phyloP scores from a whole-genome alignment of 2,888 invertebrate genomes.

The Hemithea aestivaria region DNA sequence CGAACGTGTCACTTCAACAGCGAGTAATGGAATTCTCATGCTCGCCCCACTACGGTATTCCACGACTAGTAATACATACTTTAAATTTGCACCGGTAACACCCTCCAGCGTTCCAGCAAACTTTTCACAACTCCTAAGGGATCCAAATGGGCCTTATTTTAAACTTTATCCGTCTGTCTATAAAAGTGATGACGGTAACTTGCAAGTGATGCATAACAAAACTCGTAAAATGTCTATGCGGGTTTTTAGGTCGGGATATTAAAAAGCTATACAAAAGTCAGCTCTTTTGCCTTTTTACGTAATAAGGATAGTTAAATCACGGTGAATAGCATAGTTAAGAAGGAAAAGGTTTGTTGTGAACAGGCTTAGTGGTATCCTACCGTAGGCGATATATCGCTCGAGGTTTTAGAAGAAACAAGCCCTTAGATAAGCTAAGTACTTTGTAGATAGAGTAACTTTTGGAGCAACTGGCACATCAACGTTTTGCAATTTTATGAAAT shows the following conservation, averaged over 20 bases:
- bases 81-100: conserved; percentile 73
- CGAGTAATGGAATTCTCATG: conserved; percentile 77
- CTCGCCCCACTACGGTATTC: conserved; percentile 64
- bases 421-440: no score
- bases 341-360: no score
- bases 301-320: no score
- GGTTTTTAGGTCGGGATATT: conserved; percentile 9
- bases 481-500: no score
- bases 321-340: no score
- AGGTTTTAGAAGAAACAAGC: no score
- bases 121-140: conserved; percentile 60
- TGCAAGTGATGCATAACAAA: conserved; percentile 20
- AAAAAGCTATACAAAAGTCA: no score
- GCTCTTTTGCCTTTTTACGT: no score
- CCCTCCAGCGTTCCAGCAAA: conserved; percentile 60
- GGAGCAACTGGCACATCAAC: no score
- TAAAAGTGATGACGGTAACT: conserved; percentile 22
- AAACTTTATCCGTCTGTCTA: conserved; percentile 42
- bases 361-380: no score
- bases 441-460: no score
- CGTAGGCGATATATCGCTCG: no score
- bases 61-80: conserved; percentile 70
- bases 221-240: conserved; percentile 16
- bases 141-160: conserved; percentile 61
- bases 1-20: conserved; percentile 58